Base-by-base conservation (phyloP, 2,113 vertebrate genomes). In the Tachysurus fulvidraco region DNA sequence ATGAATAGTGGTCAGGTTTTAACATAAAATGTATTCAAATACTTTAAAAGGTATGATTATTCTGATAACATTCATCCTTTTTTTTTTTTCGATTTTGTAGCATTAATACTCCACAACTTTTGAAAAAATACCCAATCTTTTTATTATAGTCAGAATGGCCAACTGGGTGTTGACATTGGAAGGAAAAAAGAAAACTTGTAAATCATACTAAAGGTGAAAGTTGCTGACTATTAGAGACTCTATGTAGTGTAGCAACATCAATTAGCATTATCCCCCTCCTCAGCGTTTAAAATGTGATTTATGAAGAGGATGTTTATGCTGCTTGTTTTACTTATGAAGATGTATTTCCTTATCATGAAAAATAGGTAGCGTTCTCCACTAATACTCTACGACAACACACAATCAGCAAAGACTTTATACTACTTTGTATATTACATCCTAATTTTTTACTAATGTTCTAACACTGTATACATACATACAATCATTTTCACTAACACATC, bases 221-320 rank as follows among this genome's bases (percentile, higher is more conserved):
- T 13, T 54, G 25, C 73, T 76, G 74, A 77, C 41, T 41, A 6
- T 52, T 30, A 10, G 19, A 19, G 64, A 84, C 54, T 74, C 54
- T 74, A 54, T 50, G 25, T 62, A 85, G n/a, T 52, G 30, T 25
- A 85, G 25, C 83, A 28, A 25, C 19, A 60, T 85, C 12, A 77
- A 44, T 14, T 64, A 5, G 10, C 19, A 77, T 77, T 13, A 23
- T 50, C 50, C 14, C 41, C 74, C 46, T 50, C 46, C 46, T 50
- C 12, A n/a, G 74, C 74, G 52, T 52, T 77, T 77, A 77, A 1
- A 44, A 21, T 25, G 52, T 4, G 6, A 21, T 71, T 54, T 83
- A 55, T 5, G 23, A 4, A 17, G 28, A 41, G 82, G 5, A 14
- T 7, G 5, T 54, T 44, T 16, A 69, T 55, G 55, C 10, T 57